These are phyloP conservation scores for Staurois parvus DNA, from an alignment of 2,797 vertebrate species.

Conservation along the genomic window DNA sequence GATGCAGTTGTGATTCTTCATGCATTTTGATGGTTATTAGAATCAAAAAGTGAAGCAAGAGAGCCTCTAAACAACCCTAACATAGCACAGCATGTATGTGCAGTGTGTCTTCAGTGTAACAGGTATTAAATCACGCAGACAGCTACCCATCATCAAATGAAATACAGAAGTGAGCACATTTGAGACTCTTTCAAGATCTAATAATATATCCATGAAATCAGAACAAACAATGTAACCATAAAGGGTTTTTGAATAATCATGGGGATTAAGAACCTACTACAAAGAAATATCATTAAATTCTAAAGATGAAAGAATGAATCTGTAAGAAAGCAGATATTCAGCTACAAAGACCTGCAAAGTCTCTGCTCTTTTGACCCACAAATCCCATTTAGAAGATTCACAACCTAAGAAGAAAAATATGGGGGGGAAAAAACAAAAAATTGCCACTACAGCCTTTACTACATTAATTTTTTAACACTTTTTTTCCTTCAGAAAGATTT, in stretches of 20 bases:
- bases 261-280: not conserved
- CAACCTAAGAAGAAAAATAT: too few relatives aligned
- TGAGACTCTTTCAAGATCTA: not conserved
- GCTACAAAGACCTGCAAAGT: too few relatives aligned
- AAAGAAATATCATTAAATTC: not conserved
- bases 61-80: constrained; percentile 23
- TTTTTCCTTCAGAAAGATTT: too few relatives aligned
- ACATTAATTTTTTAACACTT: too few relatives aligned
- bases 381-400: too few relatives aligned
- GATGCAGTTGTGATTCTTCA: constrained; percentile 39
- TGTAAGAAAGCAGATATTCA: too few relatives aligned
- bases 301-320: too few relatives aligned
- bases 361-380: too few relatives aligned
- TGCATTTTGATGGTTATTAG: constrained; percentile 47
- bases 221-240: not conserved
- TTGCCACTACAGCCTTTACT: too few relatives aligned
- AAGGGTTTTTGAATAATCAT: not conserved
- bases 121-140: constrained; percentile 27
- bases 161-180: not conserved
- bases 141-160: not conserved
- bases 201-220: not conserved
- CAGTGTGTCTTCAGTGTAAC: not conserved
- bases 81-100: not conserved
- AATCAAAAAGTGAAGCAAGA: not conserved
- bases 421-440: too few relatives aligned